Conservation (phyloP, 1,140 invertebrate genomes). For the Macrobrachium nipponense region DNA sequence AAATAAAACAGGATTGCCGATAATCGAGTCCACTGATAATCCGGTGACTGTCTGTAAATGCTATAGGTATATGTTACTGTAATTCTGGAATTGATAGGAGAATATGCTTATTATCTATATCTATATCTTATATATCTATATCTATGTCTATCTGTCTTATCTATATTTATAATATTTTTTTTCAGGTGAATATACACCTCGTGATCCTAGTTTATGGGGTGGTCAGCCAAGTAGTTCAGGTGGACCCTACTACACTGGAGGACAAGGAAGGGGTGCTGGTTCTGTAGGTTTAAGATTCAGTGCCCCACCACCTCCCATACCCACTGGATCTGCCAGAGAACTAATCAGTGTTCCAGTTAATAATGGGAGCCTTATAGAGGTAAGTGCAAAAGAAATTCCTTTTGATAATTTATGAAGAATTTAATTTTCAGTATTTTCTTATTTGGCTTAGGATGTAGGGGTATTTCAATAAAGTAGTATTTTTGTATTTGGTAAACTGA, state of each 20-base stretch:
- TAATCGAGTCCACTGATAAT: too few relatives aligned
- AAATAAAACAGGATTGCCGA: too few relatives aligned
- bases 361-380: conserved; percentile 65
- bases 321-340: conserved; percentile 63
- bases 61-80: too few relatives aligned
- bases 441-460: too few relatives aligned
- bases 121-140: too few relatives aligned
- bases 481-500: too few relatives aligned
- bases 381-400: conserved; percentile 66
- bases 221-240: conserved; percentile 11
- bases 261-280: conserved; percentile 39
- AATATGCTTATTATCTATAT: too few relatives aligned
- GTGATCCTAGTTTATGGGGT: conserved; percentile 61
- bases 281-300: conserved; percentile 62
- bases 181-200: conserved; percentile 61
- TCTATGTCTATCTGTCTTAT: too few relatives aligned
- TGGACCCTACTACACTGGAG: conserved; percentile 43
- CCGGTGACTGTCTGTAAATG: too few relatives aligned
- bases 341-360: conserved; percentile 62
- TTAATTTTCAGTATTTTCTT: background rate
- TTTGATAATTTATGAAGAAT: conserved; percentile 42
- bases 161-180: background rate
- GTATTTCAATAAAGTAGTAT: too few relatives aligned
- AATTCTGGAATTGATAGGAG: too few relatives aligned
- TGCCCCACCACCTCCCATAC: conserved; percentile 66